Evolutionary conservation across 2,888 invertebrate species (phyloP), one percentile per base, ranked within the genome.

Genomic region (Priocnemis perturbator): DNA sequence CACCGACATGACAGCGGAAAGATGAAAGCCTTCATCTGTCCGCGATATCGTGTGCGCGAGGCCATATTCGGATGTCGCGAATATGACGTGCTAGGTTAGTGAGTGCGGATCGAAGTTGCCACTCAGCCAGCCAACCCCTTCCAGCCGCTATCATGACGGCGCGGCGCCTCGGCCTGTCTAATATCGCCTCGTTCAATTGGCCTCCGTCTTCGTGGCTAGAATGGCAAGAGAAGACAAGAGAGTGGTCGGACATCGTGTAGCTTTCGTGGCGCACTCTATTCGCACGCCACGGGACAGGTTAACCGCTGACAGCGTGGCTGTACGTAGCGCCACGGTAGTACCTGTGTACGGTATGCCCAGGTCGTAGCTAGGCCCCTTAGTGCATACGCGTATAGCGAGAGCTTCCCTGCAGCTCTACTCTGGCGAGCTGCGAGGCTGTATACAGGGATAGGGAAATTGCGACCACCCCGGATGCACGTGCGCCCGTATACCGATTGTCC

Each of bases 281-380:
- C 84, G 83, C 83, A 76, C 83, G 82, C 78, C 76, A 78, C 76
- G 78, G 77, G 83, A 82, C 82, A 75, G 83, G 82, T 83, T 84
- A 84, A 85, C 86, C 85, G 79, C 78, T 76, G 64, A 60, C 64
- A 60, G 70, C n/a, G n/a, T 67, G 66, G 66, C 63, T 66, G 30
- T 67, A 9, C 37, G 37, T 37, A 11, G 37, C 2, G 37, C 2
- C 47, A 44, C 9, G 57, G 19, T 57, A 57, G 37, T 37, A 37
- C 57, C 57, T 14, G 37, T 37, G 19, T 57, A 37, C 30, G 57
- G 37, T 37, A 37, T 23, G 50, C 30, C 55, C 52, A 11, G 60
- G 26, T 60, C 63, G 48, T 69, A 45, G 60, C 26, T 30, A 45
- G 69, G 62, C 73, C 73, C 53, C 58, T 53, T 21, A 45, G 14